Conservation (phyloP, 2,888 invertebrate species). For the Diplazon laetatorius region DNA sequence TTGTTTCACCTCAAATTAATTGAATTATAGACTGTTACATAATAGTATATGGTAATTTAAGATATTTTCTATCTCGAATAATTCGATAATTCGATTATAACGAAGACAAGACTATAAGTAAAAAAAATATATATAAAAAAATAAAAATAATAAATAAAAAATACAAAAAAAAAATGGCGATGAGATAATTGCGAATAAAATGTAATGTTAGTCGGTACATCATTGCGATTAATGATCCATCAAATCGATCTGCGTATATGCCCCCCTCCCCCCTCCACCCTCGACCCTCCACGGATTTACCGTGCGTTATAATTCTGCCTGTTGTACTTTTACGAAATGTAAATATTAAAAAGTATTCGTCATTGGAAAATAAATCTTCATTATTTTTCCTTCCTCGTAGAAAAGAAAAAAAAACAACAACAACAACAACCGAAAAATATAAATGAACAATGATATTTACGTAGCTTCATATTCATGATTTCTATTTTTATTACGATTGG, state of each 20-base stretch:
- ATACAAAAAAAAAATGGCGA: too few relatives aligned
- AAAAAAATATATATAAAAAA: too few relatives aligned
- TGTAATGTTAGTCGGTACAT: conserved; percentile 30
- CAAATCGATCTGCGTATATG: conserved; percentile 27
- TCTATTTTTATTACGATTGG: too few relatives aligned
- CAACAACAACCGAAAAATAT: too few relatives aligned
- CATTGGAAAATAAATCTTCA: conserved; percentile 36
- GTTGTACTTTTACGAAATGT: conserved; percentile 60
- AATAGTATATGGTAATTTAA: conserved; percentile 57
- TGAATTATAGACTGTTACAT: conserved; percentile 61
- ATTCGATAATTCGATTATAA: conserved; percentile 27
- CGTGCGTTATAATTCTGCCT: conserved; percentile 52
- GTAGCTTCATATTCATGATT: too few relatives aligned
- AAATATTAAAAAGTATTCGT: conserved; percentile 56
- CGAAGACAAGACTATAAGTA: conserved; percentile 17
- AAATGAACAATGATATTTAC: too few relatives aligned
- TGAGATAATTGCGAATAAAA: too few relatives aligned
- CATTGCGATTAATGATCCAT: conserved; percentile 41
- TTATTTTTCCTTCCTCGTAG: neutral
- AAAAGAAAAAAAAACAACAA: too few relatives aligned
- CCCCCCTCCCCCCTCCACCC: too few relatives aligned
- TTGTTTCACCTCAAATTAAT: conserved; percentile 38
- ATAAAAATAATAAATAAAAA: too few relatives aligned
- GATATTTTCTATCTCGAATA: conserved; percentile 60
- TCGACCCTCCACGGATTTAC: too few relatives aligned